Evolutionary conservation across 1,140 invertebrate genomes (phyloP), one percentile per base, ranked within the genome.

Genomic region (Drosophila mauritiana): DNA sequence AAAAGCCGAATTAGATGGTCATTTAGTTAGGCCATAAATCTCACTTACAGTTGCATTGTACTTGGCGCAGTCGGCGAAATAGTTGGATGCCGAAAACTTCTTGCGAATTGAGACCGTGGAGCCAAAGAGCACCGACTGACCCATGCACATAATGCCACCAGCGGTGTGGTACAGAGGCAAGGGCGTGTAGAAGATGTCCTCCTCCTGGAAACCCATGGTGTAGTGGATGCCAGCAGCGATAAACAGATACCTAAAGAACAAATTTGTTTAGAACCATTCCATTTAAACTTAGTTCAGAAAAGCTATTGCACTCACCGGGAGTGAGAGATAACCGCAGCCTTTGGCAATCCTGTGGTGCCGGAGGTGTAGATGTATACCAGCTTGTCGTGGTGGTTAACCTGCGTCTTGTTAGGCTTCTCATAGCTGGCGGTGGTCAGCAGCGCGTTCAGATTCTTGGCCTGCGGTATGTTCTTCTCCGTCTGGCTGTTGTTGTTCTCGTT

Each of bases 161-260:
- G 98, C 98, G 3, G 98, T 97, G 93, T 99, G 99, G 93, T 99
- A 99, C 52, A 99, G 93, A 0, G 98, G 98, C 89, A 99, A 94
- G 1, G 97, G 95, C 13, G 97, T 97, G 92, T 99, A 99, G 76
- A 98, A 95, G 43, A 97, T 93, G 92, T 99, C 98, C 12, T 94
- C 94, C 4, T 86, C 80, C 2, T 92, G 94, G 62, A 99, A 94
- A 13, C 94, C 93, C 73, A 94, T 94, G 13, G 96, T 88, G 82
- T 94, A 95, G 78, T 96, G 94, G 40, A 97, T 95, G 42, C 95
- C 96, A 48, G 94, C 95, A 10, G 95, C 94, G 80, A 97, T 96
- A 89, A 97, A 97, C 63, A 96, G 93, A 92, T 95, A 97, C 8
- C 85, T 90, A 31, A 17, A 25, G 25, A 13, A 10, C 0, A 43